A percentile compares a stretch with the other conserved stretches of the same genome.
phyloP scores from a whole-genome alignment of 2,113 vertebrate species.

The Lepisosteus oculatus region DNA sequence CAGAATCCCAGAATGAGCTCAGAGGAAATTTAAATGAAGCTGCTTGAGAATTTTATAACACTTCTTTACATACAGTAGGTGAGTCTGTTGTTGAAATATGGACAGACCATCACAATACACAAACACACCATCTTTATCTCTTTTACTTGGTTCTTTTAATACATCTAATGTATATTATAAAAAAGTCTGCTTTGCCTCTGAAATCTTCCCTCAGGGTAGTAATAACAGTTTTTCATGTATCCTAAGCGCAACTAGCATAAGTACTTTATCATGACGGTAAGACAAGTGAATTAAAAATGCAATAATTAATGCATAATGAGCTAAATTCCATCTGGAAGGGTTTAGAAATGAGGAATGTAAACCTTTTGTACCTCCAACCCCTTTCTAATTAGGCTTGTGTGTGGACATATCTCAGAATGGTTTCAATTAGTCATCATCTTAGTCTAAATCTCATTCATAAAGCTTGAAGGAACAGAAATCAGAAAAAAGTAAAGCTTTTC shows the following conservation, averaged over 20 bases:
- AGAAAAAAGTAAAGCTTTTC: not conserved
- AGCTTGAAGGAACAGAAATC: not conserved
- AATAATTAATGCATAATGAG: conserved; percentile 15
- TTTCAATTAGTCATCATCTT: conserved; percentile 19
- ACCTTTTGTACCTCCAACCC: conserved; percentile 4
- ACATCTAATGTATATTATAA: conserved; percentile 6
- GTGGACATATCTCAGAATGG: conserved; percentile 4
- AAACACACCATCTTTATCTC: not conserved
- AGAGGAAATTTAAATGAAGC: not conserved
- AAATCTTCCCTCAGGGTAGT: conserved; percentile 2
- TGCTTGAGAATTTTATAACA: not conserved
- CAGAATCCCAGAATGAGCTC: not conserved
- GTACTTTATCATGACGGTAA: conserved; percentile 11
- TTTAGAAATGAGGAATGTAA: conserved; percentile 3
- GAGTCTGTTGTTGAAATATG: not conserved
- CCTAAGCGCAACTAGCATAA: conserved; percentile 4
- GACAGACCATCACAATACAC: not conserved
- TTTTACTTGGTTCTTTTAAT: conserved; percentile 8
- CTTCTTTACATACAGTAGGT: not conserved
- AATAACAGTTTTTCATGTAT: conserved; percentile 11
- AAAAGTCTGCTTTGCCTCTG: not conserved
- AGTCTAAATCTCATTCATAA: conserved; percentile 14
- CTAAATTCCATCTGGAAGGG: conserved; percentile 8
- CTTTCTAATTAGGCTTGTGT: conserved; percentile 14
- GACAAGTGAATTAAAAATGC: conserved; percentile 10